Evolutionary conservation across 2,113 vertebrate genomes (phyloP).

Genomic region (Clupea harengus): DNA sequence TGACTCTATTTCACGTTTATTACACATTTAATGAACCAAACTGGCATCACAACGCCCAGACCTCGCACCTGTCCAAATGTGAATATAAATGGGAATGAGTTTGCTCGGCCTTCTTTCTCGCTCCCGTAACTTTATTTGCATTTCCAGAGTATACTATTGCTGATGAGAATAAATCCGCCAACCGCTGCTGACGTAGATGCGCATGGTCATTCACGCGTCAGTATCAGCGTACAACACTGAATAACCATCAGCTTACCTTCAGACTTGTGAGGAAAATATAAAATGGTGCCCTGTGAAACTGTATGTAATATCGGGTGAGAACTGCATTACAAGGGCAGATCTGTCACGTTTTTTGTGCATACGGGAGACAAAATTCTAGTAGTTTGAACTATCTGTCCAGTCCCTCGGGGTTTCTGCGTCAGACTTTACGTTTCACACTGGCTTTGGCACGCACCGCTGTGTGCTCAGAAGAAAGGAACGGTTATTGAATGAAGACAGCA

Average conservation of each 20-base stretch:
- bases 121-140: slow-evolving; percentile 25
- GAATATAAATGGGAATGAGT: background rate
- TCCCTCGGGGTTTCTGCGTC: slow-evolving; percentile 60
- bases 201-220: slow-evolving; percentile 68
- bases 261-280: slow-evolving; percentile 3
- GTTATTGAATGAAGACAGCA: slow-evolving; percentile 2
- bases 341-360: background rate
- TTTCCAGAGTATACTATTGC: slow-evolving; percentile 50
- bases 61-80: background rate
- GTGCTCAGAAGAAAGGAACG: slow-evolving; percentile 41
- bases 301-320: background rate
- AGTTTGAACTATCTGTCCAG: slow-evolving; percentile 5
- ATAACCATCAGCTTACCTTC: slow-evolving; percentile 3
- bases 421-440: slow-evolving; percentile 60
- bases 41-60: background rate
- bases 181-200: slow-evolving; percentile 62
- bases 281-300: background rate
- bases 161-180: slow-evolving; percentile 46
- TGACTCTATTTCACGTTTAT: background rate
- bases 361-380: background rate
- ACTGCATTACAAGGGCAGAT: background rate
- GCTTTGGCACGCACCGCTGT: slow-evolving; percentile 37
- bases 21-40: background rate
- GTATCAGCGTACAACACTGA: slow-evolving; percentile 8
- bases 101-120: background rate